phyloP scores from a whole-genome alignment of 2,113 vertebrate genomes.

The Eptatretus burgeri region DNA sequence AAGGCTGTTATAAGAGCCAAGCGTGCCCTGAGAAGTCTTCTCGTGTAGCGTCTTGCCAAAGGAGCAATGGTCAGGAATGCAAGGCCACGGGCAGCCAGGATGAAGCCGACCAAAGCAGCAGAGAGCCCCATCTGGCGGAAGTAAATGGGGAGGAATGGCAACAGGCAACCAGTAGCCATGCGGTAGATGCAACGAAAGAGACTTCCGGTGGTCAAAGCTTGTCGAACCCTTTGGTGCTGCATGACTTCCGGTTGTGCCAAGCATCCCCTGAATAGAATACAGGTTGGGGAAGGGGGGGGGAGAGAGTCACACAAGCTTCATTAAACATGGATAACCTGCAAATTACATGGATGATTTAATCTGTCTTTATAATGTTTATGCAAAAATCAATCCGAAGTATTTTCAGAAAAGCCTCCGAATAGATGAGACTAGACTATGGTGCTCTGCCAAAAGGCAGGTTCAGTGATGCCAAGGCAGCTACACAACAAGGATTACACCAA shows the following conservation, averaged over 20 bases:
- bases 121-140: neutral
- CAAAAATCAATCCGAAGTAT: no score
- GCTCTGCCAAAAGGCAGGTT: no score
- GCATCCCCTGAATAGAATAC: neutral
- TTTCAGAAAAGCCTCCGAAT: no score
- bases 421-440: no score
- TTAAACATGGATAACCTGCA: neutral
- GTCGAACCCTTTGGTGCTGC: neutral
- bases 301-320: neutral
- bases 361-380: no score
- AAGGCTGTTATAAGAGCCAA: no score
- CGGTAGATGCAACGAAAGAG: neutral
- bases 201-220: neutral
- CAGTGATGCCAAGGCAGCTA: no score
- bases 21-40: no score
- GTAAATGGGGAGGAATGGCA: constrained; percentile 5
- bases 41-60: neutral
- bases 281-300: neutral
- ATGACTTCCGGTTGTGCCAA: neutral
- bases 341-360: no score
- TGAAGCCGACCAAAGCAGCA: neutral
- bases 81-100: neutral
- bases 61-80: neutral
- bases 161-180: neutral
- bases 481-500: no score